A percentile compares a stretch with the other conserved stretches of the same genome.
Conservation (phyloP, 2,888 invertebrate genomes). For the Sinelater perroti region DNA sequence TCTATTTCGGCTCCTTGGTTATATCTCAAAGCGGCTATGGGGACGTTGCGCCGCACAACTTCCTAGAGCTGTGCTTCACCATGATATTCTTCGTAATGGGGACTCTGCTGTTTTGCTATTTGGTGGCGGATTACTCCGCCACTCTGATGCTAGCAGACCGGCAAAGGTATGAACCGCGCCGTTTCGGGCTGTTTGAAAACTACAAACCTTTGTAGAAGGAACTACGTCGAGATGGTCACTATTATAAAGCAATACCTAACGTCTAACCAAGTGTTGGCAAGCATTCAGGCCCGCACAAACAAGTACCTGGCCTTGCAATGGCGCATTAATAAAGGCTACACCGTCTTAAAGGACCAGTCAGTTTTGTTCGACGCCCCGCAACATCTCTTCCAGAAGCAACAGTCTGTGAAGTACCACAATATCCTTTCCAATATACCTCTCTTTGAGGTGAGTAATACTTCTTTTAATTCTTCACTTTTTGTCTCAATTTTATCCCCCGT, state of each 20-base stretch:
- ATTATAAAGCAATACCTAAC: conserved; percentile 43
- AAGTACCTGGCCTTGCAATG: conserved; percentile 44
- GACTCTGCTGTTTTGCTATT: conserved; percentile 43
- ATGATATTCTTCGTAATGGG: conserved; percentile 38
- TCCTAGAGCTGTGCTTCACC: conserved; percentile 35
- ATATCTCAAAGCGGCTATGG: conserved; percentile 43
- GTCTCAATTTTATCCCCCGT: background rate
- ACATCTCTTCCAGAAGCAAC: conserved; percentile 39
- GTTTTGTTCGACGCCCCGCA: conserved; percentile 41
- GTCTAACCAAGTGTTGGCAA: conserved; percentile 38
- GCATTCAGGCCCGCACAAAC: conserved; percentile 40
- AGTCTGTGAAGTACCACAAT: conserved; percentile 39
- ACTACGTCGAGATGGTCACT: conserved; percentile 40
- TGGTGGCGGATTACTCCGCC: conserved; percentile 48
- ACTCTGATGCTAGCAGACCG: conserved; percentile 43
- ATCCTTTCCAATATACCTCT: conserved; percentile 39
- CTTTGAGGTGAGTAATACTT: conserved; percentile 39
- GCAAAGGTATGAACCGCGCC: conserved; percentile 34
- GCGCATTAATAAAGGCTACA: conserved; percentile 41
- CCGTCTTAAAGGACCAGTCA: conserved; percentile 31
- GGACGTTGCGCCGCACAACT: conserved; percentile 32
- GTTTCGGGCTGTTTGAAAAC: no score
- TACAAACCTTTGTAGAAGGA: conserved; percentile 33
- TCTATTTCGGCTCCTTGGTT: conserved; percentile 42
- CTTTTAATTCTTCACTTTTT: background rate